Evolutionary conservation across 2,888 invertebrate genomes (phyloP).

Genomic region (Zaprionus lineosus): DNA sequence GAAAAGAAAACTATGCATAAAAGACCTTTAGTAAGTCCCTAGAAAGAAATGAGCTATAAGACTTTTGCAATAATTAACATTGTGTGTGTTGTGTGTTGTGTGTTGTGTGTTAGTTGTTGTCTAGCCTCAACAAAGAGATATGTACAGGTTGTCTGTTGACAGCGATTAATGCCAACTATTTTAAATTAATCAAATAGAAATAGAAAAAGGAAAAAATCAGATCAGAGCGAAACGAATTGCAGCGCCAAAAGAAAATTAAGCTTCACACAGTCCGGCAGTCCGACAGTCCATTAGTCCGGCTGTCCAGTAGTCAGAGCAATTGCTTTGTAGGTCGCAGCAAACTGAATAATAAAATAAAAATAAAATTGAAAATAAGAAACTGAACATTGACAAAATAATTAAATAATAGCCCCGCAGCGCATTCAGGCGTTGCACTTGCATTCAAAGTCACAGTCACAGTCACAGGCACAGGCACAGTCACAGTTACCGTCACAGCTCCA

Average conservation of each 20-base stretch:
- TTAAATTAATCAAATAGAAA: conserved; percentile 29
- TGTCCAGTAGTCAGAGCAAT: no score
- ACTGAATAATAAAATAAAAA: no score
- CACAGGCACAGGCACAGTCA: no score
- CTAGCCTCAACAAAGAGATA: conserved; percentile 29
- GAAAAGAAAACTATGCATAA: conserved; percentile 47
- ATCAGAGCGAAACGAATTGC: conserved; percentile 12
- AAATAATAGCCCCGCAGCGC: conserved; percentile 67
- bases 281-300: no score
- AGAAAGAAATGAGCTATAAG: conserved; percentile 38
- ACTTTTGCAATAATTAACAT: conserved; percentile 59
- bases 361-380: no score
- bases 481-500: no score
- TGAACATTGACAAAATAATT: conserved; percentile 76
- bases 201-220: conserved; percentile 17
- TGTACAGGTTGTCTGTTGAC: conserved; percentile 35
- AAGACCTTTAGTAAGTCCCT: conserved; percentile 29
- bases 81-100: conserved; percentile 28
- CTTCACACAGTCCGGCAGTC: no score
- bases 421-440: conserved; percentile 58
- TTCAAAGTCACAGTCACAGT: no score
- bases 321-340: no score
- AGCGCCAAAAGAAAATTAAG: background rate
- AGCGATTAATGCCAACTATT: conserved; percentile 49
- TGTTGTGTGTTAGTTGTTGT: conserved; percentile 39